These are phyloP conservation scores for Andrena marginata DNA, from an alignment of 2,888 invertebrate genomes.

Conservation along the genomic window DNA sequence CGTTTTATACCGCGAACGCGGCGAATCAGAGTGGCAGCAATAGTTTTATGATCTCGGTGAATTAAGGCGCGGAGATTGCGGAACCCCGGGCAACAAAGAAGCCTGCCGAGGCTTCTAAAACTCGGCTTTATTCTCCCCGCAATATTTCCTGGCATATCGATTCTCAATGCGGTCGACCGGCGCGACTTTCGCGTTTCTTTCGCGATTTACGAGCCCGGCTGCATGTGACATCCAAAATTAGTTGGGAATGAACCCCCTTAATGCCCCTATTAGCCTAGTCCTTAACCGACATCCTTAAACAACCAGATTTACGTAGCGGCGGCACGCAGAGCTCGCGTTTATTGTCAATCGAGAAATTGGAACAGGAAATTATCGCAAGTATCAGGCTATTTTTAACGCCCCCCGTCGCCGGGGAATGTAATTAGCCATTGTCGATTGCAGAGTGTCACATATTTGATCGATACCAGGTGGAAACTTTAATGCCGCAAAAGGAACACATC, in stretches of 20 bases:
- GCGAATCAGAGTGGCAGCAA: background rate
- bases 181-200: background rate
- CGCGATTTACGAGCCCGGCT: conserved; percentile 8
- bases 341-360: conserved; percentile 52
- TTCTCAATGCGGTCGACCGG: background rate
- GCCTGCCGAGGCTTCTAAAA: background rate
- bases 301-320: conserved; percentile 42
- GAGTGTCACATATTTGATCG: too few relatives aligned
- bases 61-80: background rate
- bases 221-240: conserved; percentile 51
- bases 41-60: background rate
- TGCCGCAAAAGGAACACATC: too few relatives aligned
- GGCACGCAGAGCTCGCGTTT: conserved; percentile 50
- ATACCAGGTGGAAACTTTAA: too few relatives aligned
- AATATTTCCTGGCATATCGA: conserved; percentile 14
- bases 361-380: conserved; percentile 30
- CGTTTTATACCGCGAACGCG: background rate
- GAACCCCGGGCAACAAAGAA: background rate
- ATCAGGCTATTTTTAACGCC: conserved; percentile 14
- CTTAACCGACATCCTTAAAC: conserved; percentile 56
- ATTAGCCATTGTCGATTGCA: background rate
- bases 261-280: conserved; percentile 49
- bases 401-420: background rate
- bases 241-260: conserved; percentile 37
- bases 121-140: background rate